Base-by-base conservation (phyloP, 2,113 vertebrate genomes). In the Rhea pennata region DNA sequence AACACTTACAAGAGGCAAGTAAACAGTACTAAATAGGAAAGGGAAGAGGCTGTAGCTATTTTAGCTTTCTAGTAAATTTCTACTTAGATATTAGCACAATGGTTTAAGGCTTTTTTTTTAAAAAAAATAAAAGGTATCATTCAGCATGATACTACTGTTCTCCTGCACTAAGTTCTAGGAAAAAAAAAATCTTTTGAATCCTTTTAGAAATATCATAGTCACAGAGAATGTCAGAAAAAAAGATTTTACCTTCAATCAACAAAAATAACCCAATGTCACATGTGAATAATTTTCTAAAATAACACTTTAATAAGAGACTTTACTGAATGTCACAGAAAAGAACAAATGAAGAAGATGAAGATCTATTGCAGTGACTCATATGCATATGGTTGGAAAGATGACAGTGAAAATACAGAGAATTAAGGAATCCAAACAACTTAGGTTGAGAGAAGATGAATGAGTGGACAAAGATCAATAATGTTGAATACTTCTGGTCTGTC, bases 391-490 rank as follows among this genome's bases (percentile, higher is more conserved):
- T 83, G 90, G 72, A 91, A 89, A 77, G 59, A 95, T 91, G 89
- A 88, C 76, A 90, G 84, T 91, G 51, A 95, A 96, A 84, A 96
- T 19, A 73, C 61, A 82, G 71, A 87, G 42, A 92, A 96, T 92
- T 74, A 86, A 87, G 59, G 53, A 95, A 93, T 87, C 33, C 40
- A 94, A 88, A 93, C 31, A 97, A 36, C 19, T 93, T 85, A 65
- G 66, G 75, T 56, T 53, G 58, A 77, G 83, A 71, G 56, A 90
- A 92, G 56, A 95, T 83, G 72, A 96, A 94, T 96, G 90, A 90
- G 91, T 82, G 53, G 42, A 90, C 48, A 54, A 95, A 93, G 94
- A 97, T 97, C 92, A 84, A 94, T 96, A 91, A 90, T n/a, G 56
- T 88, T 16, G 22, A 88, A 96, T 88, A 21, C 70, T 84, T 77